Evolutionary conservation across 2,888 invertebrate genomes (phyloP).

Genomic region (Molorchus minor): DNA sequence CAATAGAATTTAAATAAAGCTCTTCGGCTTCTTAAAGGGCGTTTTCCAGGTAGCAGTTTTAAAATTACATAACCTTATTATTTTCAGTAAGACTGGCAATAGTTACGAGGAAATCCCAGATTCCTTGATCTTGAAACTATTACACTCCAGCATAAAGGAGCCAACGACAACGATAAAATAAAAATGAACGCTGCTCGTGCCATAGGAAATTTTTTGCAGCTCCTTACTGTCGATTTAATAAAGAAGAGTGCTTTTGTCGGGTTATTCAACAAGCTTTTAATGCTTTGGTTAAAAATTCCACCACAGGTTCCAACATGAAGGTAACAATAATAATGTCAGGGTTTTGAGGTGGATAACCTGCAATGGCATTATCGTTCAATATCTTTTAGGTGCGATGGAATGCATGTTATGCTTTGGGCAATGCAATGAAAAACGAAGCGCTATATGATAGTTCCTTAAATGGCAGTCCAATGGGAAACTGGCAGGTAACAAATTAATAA

Average conservation of each 20-base stretch:
- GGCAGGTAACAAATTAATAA: slow-evolving; percentile 62
- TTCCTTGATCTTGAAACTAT: slow-evolving; percentile 73
- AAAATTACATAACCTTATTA: neutral
- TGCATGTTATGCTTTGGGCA: slow-evolving; percentile 87
- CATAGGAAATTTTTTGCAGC: slow-evolving; percentile 79
- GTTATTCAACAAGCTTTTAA: slow-evolving; percentile 70
- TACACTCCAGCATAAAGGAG: slow-evolving; percentile 71
- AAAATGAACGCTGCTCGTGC: slow-evolving; percentile 83
- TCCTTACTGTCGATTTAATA: slow-evolving; percentile 68
- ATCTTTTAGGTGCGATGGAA: slow-evolving; percentile 81
- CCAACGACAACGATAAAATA: slow-evolving; percentile 72
- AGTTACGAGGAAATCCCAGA: slow-evolving; percentile 68
- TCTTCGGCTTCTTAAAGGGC: too few species aligned
- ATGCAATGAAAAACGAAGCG: slow-evolving; percentile 73
- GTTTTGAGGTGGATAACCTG: neutral
- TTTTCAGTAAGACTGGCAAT: slow-evolving; percentile 34
- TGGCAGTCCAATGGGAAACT: slow-evolving; percentile 47
- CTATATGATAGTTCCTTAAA: slow-evolving; percentile 59
- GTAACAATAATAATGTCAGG: slow-evolving; percentile 56
- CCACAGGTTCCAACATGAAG: slow-evolving; percentile 80
- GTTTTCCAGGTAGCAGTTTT: too few species aligned
- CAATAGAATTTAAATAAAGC: too few species aligned
- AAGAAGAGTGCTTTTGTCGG: slow-evolving; percentile 64
- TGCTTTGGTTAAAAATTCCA: slow-evolving; percentile 75
- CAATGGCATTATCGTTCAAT: neutral